Percentiles rank a stretch among this genome's conserved stretches.
These are phyloP conservation scores for Cheilosia soror DNA, from an alignment of 2,888 invertebrate species.

Conservation along the genomic window DNA sequence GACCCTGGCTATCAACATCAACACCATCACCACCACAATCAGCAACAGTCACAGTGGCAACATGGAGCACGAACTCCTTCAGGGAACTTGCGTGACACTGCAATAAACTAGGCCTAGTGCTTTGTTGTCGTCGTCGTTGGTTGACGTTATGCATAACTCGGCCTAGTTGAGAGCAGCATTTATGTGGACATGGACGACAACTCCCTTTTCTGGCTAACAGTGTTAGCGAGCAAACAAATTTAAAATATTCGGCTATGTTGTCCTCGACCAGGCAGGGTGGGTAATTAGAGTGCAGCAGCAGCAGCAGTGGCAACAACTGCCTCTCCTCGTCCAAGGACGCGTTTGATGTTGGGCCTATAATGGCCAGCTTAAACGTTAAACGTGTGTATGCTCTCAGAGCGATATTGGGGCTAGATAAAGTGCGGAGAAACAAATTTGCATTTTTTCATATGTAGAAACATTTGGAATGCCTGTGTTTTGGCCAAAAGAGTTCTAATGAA, in stretches of 20 bases:
- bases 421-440: constrained; percentile 68
- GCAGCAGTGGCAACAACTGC: constrained; percentile 46
- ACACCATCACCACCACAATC: constrained; percentile 17
- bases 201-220: constrained; percentile 60
- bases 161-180: constrained; percentile 62
- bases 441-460: constrained; percentile 63
- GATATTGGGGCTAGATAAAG: constrained; percentile 69
- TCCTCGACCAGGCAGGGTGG: constrained; percentile 67
- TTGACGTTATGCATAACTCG: constrained; percentile 64
- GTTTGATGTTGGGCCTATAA: constrained; percentile 60
- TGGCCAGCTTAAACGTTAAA: constrained; percentile 14
- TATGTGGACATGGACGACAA: constrained; percentile 55
- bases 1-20: constrained; percentile 64
- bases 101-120: constrained; percentile 63
- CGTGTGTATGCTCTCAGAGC: constrained; percentile 14
- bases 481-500: constrained; percentile 62
- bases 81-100: constrained; percentile 74
- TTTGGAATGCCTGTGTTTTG: constrained; percentile 63
- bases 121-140: constrained; percentile 26
- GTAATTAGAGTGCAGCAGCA: constrained; percentile 69
- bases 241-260: constrained; percentile 71
- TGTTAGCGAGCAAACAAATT: constrained; percentile 36
- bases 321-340: constrained; percentile 66
- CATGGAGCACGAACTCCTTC: constrained; percentile 66
- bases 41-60: neutral